A percentile compares a stretch with the other conserved stretches of the same genome.
phyloP scores from a whole-genome alignment of 2,113 vertebrate genomes.

The Nestor notabilis region DNA sequence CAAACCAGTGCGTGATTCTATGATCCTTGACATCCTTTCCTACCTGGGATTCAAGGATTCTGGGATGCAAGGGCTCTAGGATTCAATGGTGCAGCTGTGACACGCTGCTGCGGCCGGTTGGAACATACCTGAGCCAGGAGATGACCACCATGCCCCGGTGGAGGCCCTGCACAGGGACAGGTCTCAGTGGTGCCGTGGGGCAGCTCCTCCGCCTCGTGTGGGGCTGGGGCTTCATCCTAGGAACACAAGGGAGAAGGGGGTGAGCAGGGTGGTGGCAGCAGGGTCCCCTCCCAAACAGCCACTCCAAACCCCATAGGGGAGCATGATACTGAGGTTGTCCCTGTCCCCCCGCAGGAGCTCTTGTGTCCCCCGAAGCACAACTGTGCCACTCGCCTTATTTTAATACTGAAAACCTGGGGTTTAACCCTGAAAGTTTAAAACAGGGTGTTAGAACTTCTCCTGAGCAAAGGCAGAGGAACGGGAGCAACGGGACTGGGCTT shows the following conservation, averaged over 20 bases:
- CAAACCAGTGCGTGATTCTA: background rate
- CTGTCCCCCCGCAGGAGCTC: background rate
- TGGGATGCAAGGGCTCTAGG: too few species aligned
- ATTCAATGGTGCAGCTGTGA: background rate
- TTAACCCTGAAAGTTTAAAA: background rate
- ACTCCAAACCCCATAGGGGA: rapidly evolving
- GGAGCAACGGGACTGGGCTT: rapidly evolving
- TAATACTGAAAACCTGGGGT: background rate
- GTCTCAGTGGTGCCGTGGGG: rapidly evolving
- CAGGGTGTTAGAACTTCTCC: rapidly evolving
- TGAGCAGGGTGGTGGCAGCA: background rate
- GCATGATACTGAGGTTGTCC: rapidly evolving
- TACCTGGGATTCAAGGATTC: background rate
- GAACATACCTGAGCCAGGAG: too few species aligned
- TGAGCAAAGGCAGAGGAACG: background rate
- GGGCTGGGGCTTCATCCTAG: rapidly evolving
- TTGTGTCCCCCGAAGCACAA: background rate
- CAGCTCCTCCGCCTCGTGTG: rapidly evolving
- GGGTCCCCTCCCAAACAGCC: background rate
- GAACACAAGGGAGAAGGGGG: rapidly evolving
- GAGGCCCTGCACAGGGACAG: rapidly evolving
- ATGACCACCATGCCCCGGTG: rapidly evolving
- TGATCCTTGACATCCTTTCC: background rate
- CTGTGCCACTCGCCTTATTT: rapidly evolving
- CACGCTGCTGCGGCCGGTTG: rapidly evolving